These are phyloP conservation scores for Coptotermes formosanus DNA, from an alignment of 1,140 invertebrate genomes.

Conservation along the genomic window DNA sequence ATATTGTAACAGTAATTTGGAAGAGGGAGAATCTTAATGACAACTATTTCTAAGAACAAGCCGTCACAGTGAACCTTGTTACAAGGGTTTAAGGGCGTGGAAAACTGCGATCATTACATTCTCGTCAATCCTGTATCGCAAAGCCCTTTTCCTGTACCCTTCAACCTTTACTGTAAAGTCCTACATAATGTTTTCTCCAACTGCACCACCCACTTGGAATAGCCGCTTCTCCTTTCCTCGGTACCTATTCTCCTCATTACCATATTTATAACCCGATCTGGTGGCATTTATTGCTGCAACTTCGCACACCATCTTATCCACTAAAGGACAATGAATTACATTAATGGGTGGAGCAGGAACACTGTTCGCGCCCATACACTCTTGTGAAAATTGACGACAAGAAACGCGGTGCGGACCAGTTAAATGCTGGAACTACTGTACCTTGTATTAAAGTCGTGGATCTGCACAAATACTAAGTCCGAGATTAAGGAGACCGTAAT, in stretches of 20 bases:
- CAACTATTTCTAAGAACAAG: too few species aligned
- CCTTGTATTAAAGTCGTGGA: not conserved
- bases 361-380: too few species aligned
- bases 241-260: conserved; percentile 22
- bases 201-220: not conserved
- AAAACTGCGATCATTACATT: not conserved
- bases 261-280: conserved; percentile 34
- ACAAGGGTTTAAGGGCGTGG: not conserved
- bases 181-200: not conserved
- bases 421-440: too few species aligned
- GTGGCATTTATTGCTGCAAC: conserved; percentile 33
- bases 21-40: too few species aligned
- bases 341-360: conserved; percentile 40
- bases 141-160: not conserved
- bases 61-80: not conserved
- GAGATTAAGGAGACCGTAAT: too few species aligned
- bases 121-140: not conserved
- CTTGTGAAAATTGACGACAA: not conserved
- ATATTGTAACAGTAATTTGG: too few species aligned
- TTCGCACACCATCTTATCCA: conserved; percentile 31
- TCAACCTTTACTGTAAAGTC: not conserved
- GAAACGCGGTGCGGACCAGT: not conserved
- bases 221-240: not conserved
- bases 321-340: conserved; percentile 46
- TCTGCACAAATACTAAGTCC: not conserved